Evolutionary conservation across 2,113 vertebrate species (phyloP), one percentile per base, ranked within the genome.

Genomic region (Quiscalus mexicanus): DNA sequence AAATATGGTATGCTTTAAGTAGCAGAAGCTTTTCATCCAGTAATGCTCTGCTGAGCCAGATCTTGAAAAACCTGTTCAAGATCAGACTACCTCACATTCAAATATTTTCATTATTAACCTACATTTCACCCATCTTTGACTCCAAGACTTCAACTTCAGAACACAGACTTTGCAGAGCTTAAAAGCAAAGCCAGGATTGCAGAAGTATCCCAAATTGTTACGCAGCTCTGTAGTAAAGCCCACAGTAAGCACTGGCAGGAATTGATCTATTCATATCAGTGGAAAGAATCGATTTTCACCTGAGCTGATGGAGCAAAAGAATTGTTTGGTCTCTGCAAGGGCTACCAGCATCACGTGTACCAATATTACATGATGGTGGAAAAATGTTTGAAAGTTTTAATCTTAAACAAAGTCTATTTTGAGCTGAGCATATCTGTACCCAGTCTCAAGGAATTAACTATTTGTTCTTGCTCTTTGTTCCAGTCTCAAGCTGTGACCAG

Each of bases 191-290:
- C 18, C 21, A 49, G 12, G n/a, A 74, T 3, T 82, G 9, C 33
- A 50, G 12, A 84, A 75, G 7, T 63, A 4, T 35, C 20, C 25
- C 25, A 63, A 10, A 45, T 15, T 53, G 5, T 74, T 45, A 24
- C 23, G 42, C 3, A 67, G 12, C 20, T 86, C 25, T 0, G 0
- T 18, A 65, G 15, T 42, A 87, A 39, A 0, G 3, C 10, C 42
- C n/a, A 31, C 33, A 70, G 33, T 5, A 45, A 73, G 3, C 11
- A 31, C 23, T 14, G 15, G 8, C 42, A 78, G 52, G 74, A 70
- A 45, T 7, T 11, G 23, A 25, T 10, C 17, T 56, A 11, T 25
- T 68, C 8, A 15, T 58, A n/a, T 5, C 10, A 41, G 24, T 15
- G 31, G 10, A 17, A 80, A 90, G 15, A 58, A 78, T 7, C 37